These are phyloP conservation scores for Rhodophaea formosa DNA, from an alignment of 2,888 invertebrate species.

Conservation along the genomic window DNA sequence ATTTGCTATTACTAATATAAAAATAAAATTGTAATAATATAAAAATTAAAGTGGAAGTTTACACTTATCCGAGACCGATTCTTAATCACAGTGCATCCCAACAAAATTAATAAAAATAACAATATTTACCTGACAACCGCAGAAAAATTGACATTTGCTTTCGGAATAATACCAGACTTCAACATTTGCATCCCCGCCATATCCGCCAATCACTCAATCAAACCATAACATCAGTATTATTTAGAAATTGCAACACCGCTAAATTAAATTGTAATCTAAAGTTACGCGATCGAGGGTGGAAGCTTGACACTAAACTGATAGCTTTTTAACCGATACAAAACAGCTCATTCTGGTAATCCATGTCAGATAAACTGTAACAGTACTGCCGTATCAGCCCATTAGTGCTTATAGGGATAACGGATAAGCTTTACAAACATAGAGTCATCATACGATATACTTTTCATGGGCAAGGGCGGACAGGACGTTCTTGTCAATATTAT, in stretches of 20 bases:
- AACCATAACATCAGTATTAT: neutral
- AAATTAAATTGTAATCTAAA: neutral
- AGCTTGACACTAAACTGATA: slow-evolving; percentile 1
- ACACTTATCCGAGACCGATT: too few species aligned
- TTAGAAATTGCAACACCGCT: neutral
- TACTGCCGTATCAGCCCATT: slow-evolving; percentile 62
- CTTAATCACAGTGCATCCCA: neutral
- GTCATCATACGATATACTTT: slow-evolving; percentile 56
- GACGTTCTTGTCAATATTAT: neutral
- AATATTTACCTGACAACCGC: slow-evolving; percentile 41
- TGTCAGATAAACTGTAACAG: slow-evolving; percentile 53
- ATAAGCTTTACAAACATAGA: slow-evolving; percentile 58
- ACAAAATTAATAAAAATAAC: neutral
- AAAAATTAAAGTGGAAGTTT: too few species aligned
- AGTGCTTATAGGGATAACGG: slow-evolving; percentile 54
- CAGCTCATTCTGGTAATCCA: slow-evolving; percentile 39
- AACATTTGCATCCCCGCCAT: slow-evolving; percentile 11
- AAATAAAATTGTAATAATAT: too few species aligned
- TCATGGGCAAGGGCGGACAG: slow-evolving; percentile 56
- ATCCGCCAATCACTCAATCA: neutral
- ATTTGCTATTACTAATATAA: too few species aligned
- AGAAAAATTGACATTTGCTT: slow-evolving; percentile 35
- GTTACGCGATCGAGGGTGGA: neutral
- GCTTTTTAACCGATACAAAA: slow-evolving; percentile 22
- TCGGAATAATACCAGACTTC: slow-evolving; percentile 30